Conservation (phyloP, 1,140 invertebrate genomes). For the Delia radicum region DNA sequence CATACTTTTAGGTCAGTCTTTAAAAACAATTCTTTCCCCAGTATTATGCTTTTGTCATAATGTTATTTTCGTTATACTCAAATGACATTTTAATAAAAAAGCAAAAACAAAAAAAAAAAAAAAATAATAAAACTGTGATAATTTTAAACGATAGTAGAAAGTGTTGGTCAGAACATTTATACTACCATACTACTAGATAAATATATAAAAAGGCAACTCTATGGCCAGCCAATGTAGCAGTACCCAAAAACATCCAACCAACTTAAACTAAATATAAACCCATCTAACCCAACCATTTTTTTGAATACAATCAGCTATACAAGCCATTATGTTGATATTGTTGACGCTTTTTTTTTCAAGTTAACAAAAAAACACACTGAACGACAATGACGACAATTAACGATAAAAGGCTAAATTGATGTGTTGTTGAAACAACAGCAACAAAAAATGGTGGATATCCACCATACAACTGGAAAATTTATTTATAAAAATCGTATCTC, state of each 20-base stretch:
- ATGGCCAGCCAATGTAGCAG: too few species aligned
- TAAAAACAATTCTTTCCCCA: too few species aligned
- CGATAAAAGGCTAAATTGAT: conserved; percentile 18
- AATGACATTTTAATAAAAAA: conserved; percentile 3
- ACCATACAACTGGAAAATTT: too few species aligned
- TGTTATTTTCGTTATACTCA: not conserved
- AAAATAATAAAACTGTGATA: conserved; percentile 1
- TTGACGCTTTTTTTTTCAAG: not conserved
- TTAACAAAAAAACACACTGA: not conserved
- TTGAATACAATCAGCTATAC: not conserved
- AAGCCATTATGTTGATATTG: not conserved
- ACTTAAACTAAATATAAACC: not conserved
- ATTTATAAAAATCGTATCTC: too few species aligned
- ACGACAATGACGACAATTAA: conserved; percentile 16
- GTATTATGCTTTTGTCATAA: too few species aligned
- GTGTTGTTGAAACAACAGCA: not conserved
- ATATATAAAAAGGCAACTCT: too few species aligned
- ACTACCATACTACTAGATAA: too few species aligned
- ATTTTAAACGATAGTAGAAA: conserved; percentile 8
- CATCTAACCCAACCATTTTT: not conserved
- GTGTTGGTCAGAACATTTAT: not conserved
- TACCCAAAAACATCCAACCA: not conserved
- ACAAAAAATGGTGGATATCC: not conserved
- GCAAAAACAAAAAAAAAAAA: too few species aligned
- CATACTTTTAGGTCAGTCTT: too few species aligned